Evolutionary conservation across 2,113 vertebrate species (phyloP), one percentile per base, ranked within the genome.

Genomic region (Chaenogobius annularis): DNA sequence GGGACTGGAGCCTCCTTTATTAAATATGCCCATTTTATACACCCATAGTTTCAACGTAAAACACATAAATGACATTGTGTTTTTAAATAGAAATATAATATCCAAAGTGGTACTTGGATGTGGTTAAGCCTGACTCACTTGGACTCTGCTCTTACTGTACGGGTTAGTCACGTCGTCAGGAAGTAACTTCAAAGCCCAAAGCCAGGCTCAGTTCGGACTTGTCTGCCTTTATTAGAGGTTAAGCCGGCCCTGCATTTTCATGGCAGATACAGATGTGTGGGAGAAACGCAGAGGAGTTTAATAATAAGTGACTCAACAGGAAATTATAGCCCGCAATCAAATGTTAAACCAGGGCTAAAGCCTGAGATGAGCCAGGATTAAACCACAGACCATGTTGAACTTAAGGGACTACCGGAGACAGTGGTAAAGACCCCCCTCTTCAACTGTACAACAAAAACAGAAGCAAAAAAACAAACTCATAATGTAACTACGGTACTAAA

Each of bases 201-300:
- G 58, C 17, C 58, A 35, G 26, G 23, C 26, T 61, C 31, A 35
- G 58, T 61, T 61, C 0, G 26, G 26, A 35, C 58, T 35, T 35
- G 58, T 61, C 58, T 35, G 58, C 23, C 35, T 58, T 59, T 35
- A 61, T 61, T 58, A 26, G 22, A 23, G 20, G 22, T 14, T 58
- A 55, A 55, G 10, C 9, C 22, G 15, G 56, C 4, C 56, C 12
- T 31, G 13, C 14, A 31, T 35, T 61, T 61, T 17, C 13, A 61
- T 61, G 58, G 23, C 7, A 61, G 58, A 35, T 61, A 35, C 26
- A 61, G 58, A 35, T 61, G 58, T 59, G 56, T 61, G 58, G 58
- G 58, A 35, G 26, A 11, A 35, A 61, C 26, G 12, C 3, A 17
- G 58, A 61, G 23, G 7, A 35, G 58, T 61, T 61, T 61, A 9